Base-by-base conservation (phyloP, 2,888 invertebrate genomes). In the Bugulina stolonifera region DNA sequence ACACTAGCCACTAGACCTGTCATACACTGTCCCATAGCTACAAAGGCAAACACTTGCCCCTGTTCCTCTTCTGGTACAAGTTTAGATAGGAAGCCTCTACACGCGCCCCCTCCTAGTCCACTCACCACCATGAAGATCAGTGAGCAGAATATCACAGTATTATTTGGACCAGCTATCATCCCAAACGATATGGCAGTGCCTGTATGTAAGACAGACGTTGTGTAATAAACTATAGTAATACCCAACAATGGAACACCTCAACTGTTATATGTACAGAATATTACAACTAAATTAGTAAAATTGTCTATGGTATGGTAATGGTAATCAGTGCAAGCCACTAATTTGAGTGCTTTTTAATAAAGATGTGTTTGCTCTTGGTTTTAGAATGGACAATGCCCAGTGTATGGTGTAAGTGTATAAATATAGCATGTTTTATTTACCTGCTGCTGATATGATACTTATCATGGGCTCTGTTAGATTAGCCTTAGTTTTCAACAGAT, bases 11-110 rank as follows among this genome's bases (percentile, higher is more conserved):
- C 14, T 5, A 64, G 64, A 14, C 25, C 64, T 29, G 64, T 64
- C 29, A 34, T 64, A n/a, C 64, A 64, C n/a, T 64, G 64, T 32
- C 64, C 64, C 64, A 64, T 64, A 14, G 64, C 64, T 14, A 64
- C 64, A 64, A 64, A 64, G 29, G 64, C 64, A 64, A 64, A 64
- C 64, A 64, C 64, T 27, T 64, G 64, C 10, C 64, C 64, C n/a
- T 64, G 64, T 27, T 64, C 64, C 10, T 27, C 32, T 25, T 64
- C 25, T 14, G 64, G 64, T 64, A 64, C 64, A 14, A 64, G 64
- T 34, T 64, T 64, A 18, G 64, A 64, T 22, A 64, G 64, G 27
- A 64, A 64, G 10, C 64, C 64, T 27, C 64, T 64, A n/a, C 64
- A 64, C 14, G 64, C 64, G 10, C 64, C 64, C 10, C 64, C 64